These are phyloP conservation scores for Tapirus terrestris DNA, from an alignment of 2,113 vertebrate species.

Conservation along the genomic window DNA sequence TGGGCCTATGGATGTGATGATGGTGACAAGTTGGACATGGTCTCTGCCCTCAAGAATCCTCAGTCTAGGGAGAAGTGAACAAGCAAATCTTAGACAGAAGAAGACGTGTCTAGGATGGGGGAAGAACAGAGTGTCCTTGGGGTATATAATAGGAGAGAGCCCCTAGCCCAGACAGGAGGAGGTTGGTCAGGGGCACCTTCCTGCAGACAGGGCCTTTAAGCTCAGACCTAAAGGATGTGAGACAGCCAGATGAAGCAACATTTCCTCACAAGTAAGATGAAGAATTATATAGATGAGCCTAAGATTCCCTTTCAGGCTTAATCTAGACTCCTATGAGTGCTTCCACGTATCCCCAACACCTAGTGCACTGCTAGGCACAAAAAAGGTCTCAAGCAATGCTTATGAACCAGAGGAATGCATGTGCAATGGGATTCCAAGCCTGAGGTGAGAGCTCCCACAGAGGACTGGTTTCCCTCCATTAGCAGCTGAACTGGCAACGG, in stretches of 20 bases:
- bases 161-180: neutral
- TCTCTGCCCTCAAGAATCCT: neutral
- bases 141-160: neutral
- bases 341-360: neutral
- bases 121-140: neutral
- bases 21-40: neutral
- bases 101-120: neutral
- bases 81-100: neutral
- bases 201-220: neutral
- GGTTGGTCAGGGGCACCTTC: neutral
- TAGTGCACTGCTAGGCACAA: too few species aligned
- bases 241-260: neutral
- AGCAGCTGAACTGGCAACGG: neutral
- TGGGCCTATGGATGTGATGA: neutral
- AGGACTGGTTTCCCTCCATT: neutral
- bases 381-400: neutral
- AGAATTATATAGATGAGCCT: neutral
- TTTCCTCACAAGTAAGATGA: neutral
- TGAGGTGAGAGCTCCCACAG: neutral
- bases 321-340: neutral
- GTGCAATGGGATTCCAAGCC: neutral
- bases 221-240: neutral
- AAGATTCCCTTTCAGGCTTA: neutral
- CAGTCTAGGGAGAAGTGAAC: neutral
- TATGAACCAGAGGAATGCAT: neutral